These are phyloP conservation scores for Tychaedon coryphoeus DNA, from an alignment of 2,113 vertebrate species.

Conservation along the genomic window DNA sequence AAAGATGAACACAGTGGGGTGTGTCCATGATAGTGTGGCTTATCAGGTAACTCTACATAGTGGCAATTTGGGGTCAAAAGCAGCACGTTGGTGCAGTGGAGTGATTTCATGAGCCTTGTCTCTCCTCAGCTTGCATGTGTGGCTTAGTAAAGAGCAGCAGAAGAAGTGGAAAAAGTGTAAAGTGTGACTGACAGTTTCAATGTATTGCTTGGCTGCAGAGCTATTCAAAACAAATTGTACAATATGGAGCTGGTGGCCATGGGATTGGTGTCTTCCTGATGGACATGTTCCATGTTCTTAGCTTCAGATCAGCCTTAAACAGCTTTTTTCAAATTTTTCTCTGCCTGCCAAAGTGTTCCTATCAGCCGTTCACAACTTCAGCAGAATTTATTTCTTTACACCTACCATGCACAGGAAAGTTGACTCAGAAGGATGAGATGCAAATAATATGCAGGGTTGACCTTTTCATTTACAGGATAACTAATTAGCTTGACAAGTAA, in stretches of 20 bases:
- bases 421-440: conserved; percentile 47
- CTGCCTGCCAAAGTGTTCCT: not conserved
- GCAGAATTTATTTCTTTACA: conserved; percentile 20
- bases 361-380: not conserved
- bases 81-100: not conserved
- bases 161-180: not conserved
- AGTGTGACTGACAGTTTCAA: not conserved
- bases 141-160: not conserved
- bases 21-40: not conserved
- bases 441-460: conserved; percentile 49
- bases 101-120: not conserved
- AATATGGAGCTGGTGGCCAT: not conserved
- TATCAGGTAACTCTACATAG: not conserved
- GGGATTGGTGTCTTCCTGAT: not conserved
- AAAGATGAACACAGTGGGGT: not conserved
- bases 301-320: not conserved
- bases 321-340: not conserved
- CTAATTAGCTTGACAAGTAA: conserved; percentile 54
- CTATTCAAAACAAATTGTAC: not conserved
- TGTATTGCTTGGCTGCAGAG: not conserved
- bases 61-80: not conserved
- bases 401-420: conserved; percentile 17
- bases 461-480: conserved; percentile 56
- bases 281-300: not conserved
- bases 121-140: not conserved